Base-by-base conservation (phyloP, 1,140 invertebrate genomes). In the Drosophila parvula region DNA sequence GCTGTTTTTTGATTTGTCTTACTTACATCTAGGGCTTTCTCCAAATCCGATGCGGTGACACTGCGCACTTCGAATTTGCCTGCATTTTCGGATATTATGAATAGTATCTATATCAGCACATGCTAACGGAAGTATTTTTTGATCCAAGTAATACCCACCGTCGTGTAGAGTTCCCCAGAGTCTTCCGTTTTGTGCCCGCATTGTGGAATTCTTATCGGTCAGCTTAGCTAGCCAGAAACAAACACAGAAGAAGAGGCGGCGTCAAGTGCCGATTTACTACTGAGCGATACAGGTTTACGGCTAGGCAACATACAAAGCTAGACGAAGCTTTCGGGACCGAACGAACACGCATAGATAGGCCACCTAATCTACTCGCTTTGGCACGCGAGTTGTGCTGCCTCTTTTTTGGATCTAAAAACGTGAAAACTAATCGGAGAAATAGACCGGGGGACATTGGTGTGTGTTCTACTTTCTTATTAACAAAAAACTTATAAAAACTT, bases 1-100 rank as follows among this genome's bases (percentile, higher is more conserved):
- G 22, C n/a, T 2, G 3, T 40, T 5, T 50, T 28, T 32, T 36
- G 6, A 22, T 30, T 14, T 34, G 16, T 10, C 14, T 16, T 68
- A 91, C 88, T 90, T 61, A 91, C 90, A 84, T 91, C 56, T 14
- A 91, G 76, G 22, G 90, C 69, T 50, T 84, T 76, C 12, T 90
- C 90, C 22, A 91, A 55, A 36, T 91, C 76, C 7, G 69, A 41
- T 18, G 70, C 6, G 2, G 88, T 70, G 14, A 91, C 27, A 48
- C 73, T 86, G 18, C 78, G 70, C 12, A 91, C 53, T 30, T 91
- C 85, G 57, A 75, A 76, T 51, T 84, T 71, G 11, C 71, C 90
- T 91, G 30, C 14, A 71, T 36, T 14, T 12, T 14, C 1, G 5
- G 7, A 36, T 0, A 36, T 12, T 14, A 30, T 30, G 59, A 43